Percentiles rank a stretch among this genome's conserved stretches.
Conservation (phyloP, 2,888 invertebrate species). For the Eristalinus aeneus region DNA sequence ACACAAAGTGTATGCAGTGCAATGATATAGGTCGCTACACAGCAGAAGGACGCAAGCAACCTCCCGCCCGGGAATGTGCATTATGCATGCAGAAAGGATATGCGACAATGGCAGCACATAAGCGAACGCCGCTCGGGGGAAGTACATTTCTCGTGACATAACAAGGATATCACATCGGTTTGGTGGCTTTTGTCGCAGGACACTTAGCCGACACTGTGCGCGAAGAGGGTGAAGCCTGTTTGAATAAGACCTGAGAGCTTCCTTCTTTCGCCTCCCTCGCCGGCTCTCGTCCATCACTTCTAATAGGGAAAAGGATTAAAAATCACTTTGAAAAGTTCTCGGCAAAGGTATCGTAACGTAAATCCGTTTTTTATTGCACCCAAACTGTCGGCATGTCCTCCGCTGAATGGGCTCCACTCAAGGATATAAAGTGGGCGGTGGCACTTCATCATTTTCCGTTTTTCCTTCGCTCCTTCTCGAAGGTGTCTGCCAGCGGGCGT, state of each 20-base stretch:
- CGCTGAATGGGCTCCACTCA: conserved; percentile 36
- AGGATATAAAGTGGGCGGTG: conserved; percentile 50
- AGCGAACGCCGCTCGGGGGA: not conserved
- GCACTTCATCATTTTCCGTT: conserved; percentile 58
- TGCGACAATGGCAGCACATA: conserved; percentile 51
- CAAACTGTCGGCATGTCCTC: conserved; percentile 53
- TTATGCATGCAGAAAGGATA: conserved; percentile 69
- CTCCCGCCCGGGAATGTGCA: conserved; percentile 43
- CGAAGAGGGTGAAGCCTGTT: not conserved
- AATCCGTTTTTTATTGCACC: conserved; percentile 68
- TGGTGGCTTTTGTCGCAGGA: conserved; percentile 54
- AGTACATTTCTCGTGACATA: conserved; percentile 21
- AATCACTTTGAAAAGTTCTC: conserved; percentile 67
- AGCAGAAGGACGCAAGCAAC: conserved; percentile 36
- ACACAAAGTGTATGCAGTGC: conserved; percentile 23
- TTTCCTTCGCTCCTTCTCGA: conserved; percentile 12
- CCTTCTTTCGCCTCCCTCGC: conserved; percentile 1
- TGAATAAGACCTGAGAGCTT: conserved; percentile 36
- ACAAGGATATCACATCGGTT: conserved; percentile 57
- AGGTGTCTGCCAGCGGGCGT: not conserved
- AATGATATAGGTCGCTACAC: conserved; percentile 51
- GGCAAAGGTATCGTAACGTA: conserved; percentile 68
- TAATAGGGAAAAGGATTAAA: conserved; percentile 70
- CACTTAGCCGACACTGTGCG: conserved; percentile 43
- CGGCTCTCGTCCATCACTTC: conserved; percentile 31